Conservation (phyloP, 2,113 vertebrate genomes). For the Tautogolabrus adspersus region DNA sequence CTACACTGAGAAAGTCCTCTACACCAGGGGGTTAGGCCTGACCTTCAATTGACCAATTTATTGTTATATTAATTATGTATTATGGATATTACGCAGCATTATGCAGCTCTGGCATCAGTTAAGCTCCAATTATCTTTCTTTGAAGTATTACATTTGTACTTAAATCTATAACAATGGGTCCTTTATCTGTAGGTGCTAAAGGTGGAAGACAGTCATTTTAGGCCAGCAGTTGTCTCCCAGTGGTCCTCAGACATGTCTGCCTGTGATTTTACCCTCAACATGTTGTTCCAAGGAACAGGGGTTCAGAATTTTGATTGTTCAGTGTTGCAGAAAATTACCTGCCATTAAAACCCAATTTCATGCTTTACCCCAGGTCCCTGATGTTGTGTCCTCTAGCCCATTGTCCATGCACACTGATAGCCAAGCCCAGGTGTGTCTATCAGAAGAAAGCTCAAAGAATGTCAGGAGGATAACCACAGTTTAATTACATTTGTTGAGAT, state of each 20-base stretch:
- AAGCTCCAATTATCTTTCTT: no score
- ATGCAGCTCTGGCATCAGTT: no score
- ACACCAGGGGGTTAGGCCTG: neutral
- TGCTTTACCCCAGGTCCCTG: conserved; percentile 65
- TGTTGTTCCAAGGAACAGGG: neutral
- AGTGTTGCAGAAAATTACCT: neutral
- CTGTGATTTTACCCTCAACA: neutral
- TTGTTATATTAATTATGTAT: neutral
- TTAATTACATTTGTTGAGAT: conserved; percentile 35
- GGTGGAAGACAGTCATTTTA: conserved; percentile 7
- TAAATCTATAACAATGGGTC: no score
- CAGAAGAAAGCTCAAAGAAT: conserved; percentile 31
- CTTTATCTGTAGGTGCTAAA: no score
- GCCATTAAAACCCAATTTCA: conserved; percentile 1
- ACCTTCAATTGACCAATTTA: conserved; percentile 27
- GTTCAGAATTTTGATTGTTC: neutral
- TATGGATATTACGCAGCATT: no score
- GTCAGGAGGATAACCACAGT: conserved; percentile 73
- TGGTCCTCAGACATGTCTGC: neutral
- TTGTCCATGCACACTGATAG: conserved; percentile 38
- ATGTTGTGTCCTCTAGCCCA: conserved; percentile 58
- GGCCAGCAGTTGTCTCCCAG: neutral
- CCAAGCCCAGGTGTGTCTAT: conserved; percentile 11
- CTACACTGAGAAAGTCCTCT: no score
- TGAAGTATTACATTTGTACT: no score